A percentile compares a stretch with the other conserved stretches of the same genome.
Evolutionary conservation across 1,140 invertebrate species (phyloP).

Genomic region (Ceratitis capitata): DNA sequence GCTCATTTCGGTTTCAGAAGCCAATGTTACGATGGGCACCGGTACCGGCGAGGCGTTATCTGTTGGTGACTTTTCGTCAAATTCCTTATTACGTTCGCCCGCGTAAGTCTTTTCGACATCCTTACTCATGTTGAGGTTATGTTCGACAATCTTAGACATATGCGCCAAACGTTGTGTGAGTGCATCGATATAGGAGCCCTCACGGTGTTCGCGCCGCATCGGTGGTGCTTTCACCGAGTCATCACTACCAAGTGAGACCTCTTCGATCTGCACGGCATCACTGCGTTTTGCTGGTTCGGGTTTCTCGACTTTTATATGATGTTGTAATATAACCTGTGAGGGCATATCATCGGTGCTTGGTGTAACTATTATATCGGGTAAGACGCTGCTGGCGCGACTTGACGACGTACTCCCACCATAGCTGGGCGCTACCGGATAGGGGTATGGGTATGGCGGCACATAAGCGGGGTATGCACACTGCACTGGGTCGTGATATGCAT

Average conservation of each 20-base stretch:
- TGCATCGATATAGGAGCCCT: constrained; percentile 58
- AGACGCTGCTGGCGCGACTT: constrained; percentile 56
- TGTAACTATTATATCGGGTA: constrained; percentile 61
- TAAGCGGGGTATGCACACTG: constrained; percentile 46
- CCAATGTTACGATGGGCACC: constrained; percentile 22
- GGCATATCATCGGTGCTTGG: constrained; percentile 61
- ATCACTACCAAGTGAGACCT: constrained; percentile 44
- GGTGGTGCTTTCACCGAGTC: background rate
- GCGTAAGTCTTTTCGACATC: constrained; percentile 58
- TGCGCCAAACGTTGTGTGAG: constrained; percentile 53
- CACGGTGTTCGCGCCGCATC: constrained; percentile 14
- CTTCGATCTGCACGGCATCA: constrained; percentile 59
- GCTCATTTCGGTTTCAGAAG: constrained; percentile 42
- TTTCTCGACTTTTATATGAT: constrained; percentile 57
- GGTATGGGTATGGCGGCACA: constrained; percentile 49
- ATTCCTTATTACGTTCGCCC: constrained; percentile 51
- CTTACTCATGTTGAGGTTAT: constrained; percentile 53
- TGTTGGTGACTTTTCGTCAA: constrained; percentile 54
- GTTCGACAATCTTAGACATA: constrained; percentile 53
- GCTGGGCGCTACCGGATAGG: constrained; percentile 58
- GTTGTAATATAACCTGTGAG: constrained; percentile 58
- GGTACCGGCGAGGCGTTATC: constrained; percentile 55
- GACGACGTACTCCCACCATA: constrained; percentile 52
- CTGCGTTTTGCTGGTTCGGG: constrained; percentile 51
- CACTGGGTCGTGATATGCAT: constrained; percentile 40